Evolutionary conservation across 2,888 invertebrate genomes (phyloP), one percentile per base, ranked within the genome.

Genomic region (Heterodera filipjevi): DNA sequence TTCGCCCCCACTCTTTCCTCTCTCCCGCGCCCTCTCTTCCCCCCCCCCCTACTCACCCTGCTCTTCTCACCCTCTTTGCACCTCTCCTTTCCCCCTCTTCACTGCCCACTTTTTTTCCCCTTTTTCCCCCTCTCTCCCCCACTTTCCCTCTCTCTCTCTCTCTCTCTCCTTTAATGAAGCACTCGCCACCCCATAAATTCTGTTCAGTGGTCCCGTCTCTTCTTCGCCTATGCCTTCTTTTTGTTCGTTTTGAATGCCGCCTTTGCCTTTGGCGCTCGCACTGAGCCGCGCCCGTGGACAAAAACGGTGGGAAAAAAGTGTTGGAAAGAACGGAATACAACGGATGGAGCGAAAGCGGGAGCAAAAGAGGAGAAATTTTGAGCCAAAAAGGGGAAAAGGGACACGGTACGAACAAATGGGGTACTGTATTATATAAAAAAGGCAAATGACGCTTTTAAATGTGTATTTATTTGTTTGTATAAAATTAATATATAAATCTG

Each of bases 131-230:
- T n/a, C n/a, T n/a, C n/a, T n/a, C n/a, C n/a, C n/a, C n/a, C n/a
- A n/a, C n/a, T n/a, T 27, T n/a, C 32, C 8, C 68, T 16, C 68
- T 12, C 19, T 32, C 33, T 5, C 3, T 19, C 14, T 35, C 33
- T 22, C 16, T 35, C 2, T 68, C 16, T 35, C 5, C 39, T 39
- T 12, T 12, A 39, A 39, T 39, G 8, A 19, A 68, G 10, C 33
- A n/a, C 1, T 71, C 2, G n/a, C n/a, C 8, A 71, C 27, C 44
- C 39, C 39, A 3, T n/a, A 27, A 6, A 49, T n/a, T 49, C 22
- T 73, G 27, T 75, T 75, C 68, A 75, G 75, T 75, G 75, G 75
- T 75, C 75, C 2, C 32, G 22, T 10, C 44, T 75, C 30, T 75
- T 75, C 22, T 64, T 75, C 68, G 33, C 66, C 12, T 75, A 75